A percentile compares a stretch with the other conserved stretches of the same genome.
These are phyloP conservation scores for Drosophila tristis DNA, from an alignment of 1,140 invertebrate species.

Conservation along the genomic window DNA sequence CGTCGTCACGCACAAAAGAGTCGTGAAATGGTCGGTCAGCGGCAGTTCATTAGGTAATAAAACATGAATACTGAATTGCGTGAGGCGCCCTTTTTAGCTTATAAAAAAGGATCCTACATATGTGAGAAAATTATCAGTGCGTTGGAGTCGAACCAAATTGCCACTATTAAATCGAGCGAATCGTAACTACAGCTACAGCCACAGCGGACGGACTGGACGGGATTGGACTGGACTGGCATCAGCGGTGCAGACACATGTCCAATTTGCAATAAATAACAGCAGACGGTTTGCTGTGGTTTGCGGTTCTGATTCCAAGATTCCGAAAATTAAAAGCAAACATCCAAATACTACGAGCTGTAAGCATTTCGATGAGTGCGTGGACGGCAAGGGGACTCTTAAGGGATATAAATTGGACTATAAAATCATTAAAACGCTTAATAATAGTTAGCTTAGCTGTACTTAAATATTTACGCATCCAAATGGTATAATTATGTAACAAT, in stretches of 20 bases:
- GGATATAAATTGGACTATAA: slow-evolving; percentile 83
- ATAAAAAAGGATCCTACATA: slow-evolving; percentile 65
- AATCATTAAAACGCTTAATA: slow-evolving; percentile 78
- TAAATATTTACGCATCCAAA: slow-evolving; percentile 59
- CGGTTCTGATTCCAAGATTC: slow-evolving; percentile 50
- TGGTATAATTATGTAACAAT: slow-evolving; percentile 39
- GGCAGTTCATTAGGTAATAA: slow-evolving; percentile 73
- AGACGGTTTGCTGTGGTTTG: slow-evolving; percentile 32
- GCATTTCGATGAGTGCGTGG: slow-evolving; percentile 53
- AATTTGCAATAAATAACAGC: slow-evolving; percentile 42
- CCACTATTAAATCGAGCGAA: slow-evolving; percentile 74
- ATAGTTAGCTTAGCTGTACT: slow-evolving; percentile 55
- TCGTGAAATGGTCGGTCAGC: slow-evolving; percentile 43
- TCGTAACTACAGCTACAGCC: slow-evolving; percentile 51
- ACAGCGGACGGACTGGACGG: slow-evolving; percentile 16
- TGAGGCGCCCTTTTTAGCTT: slow-evolving; percentile 77
- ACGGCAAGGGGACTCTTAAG: slow-evolving; percentile 53
- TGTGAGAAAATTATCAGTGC: slow-evolving; percentile 84
- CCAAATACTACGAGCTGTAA: slow-evolving; percentile 57
- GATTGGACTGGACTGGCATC: slow-evolving; percentile 3
- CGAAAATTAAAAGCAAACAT: slow-evolving; percentile 79
- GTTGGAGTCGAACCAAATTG: slow-evolving; percentile 82
- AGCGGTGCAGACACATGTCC: slow-evolving; percentile 33
- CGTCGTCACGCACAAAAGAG: slow-evolving; percentile 51
- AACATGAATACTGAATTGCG: slow-evolving; percentile 80